Conservation (phyloP, 64 coral and sea anemone species). For the Stichodactyla helianthus region DNA sequence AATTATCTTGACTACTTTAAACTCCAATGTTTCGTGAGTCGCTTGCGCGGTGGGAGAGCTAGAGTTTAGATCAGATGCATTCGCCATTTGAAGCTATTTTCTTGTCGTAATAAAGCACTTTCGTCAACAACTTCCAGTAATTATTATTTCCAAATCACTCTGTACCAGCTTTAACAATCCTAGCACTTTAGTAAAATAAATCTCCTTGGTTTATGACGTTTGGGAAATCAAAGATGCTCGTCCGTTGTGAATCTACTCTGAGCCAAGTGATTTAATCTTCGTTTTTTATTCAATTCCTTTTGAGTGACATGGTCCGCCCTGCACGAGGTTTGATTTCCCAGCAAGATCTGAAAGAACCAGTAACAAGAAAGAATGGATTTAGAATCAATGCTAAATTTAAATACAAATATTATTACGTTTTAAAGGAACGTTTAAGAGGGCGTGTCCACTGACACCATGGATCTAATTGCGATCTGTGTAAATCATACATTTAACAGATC, state of each 20-base stretch:
- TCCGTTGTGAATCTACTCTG: background rate
- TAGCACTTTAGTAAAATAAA: background rate
- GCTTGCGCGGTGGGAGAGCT: background rate
- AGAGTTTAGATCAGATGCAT: background rate
- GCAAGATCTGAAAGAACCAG: background rate
- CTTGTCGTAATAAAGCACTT: background rate
- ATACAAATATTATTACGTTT: too few species aligned
- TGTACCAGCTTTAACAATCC: background rate
- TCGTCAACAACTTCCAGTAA: background rate
- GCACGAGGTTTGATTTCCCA: background rate
- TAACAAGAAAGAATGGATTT: background rate
- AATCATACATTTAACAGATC: too few species aligned
- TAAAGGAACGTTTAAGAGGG: too few species aligned
- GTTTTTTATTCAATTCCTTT: background rate
- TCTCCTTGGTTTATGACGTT: background rate
- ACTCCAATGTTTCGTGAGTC: slow-evolving; percentile 16
- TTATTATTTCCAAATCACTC: too few species aligned
- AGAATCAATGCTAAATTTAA: background rate
- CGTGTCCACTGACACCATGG: too few species aligned
- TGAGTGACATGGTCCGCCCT: background rate
- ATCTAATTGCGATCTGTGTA: too few species aligned
- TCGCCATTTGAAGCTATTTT: background rate
- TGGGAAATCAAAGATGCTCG: background rate
- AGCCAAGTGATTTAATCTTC: background rate
- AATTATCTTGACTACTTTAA: slow-evolving; percentile 49